Conservation (phyloP, 2,113 vertebrate genomes). For the Pteruthius melanotis region DNA sequence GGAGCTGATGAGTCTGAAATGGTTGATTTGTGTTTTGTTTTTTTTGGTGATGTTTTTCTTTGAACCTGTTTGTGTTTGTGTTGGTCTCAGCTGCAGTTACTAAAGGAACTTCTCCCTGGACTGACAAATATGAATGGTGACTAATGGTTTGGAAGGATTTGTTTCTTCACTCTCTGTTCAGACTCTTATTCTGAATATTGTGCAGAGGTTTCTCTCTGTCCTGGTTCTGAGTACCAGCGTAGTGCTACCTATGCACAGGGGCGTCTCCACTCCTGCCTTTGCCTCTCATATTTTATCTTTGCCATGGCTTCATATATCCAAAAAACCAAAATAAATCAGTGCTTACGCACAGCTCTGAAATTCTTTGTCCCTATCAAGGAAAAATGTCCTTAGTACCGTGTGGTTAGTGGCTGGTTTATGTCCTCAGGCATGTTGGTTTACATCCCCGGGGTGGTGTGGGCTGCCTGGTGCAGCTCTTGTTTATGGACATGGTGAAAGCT, state of each 20-base stretch:
- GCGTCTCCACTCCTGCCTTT: neutral
- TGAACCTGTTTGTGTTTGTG: neutral
- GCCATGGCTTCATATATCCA: neutral
- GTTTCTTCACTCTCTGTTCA: neutral
- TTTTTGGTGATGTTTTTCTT: neutral
- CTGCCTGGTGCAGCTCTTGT: neutral
- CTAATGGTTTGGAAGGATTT: neutral
- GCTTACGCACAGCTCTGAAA: neutral
- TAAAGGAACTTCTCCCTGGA: neutral
- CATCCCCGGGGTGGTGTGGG: neutral
- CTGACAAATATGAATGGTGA: neutral
- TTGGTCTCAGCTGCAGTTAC: neutral
- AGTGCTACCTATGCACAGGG: accelerated
- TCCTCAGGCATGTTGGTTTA: neutral
- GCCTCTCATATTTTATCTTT: neutral
- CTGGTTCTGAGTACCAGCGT: neutral
- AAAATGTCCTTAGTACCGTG: neutral
- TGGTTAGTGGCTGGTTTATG: neutral
- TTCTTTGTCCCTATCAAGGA: neutral
- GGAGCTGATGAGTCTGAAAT: neutral
- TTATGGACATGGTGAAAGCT: neutral
- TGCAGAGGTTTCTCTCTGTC: neutral
- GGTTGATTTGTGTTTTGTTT: neutral
- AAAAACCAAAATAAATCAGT: neutral
- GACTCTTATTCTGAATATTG: neutral